phyloP scores from a whole-genome alignment of 2,113 vertebrate genomes.

The Sebastes fasciatus region DNA sequence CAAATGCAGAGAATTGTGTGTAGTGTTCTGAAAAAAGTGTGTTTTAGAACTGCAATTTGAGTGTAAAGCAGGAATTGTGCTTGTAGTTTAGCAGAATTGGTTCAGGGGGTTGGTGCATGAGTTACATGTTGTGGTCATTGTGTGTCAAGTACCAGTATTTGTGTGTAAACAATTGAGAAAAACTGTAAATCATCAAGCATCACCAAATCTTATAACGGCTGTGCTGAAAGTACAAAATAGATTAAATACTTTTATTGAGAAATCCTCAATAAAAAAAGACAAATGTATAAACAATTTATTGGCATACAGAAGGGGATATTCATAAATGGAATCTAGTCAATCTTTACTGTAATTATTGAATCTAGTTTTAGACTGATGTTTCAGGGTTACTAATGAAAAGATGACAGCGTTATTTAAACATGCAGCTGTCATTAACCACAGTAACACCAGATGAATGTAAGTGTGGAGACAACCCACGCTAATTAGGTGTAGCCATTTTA shows the following conservation, averaged over 20 bases:
- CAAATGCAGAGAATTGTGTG: no score
- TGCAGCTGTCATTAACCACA: constrained; percentile 4
- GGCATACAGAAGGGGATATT: neutral
- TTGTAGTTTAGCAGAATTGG: no score
- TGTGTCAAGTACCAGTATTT: no score
- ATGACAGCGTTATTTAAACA: neutral
- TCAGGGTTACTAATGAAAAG: constrained; percentile 4
- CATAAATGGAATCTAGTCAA: neutral
- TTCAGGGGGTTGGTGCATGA: no score
- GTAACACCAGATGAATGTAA: constrained; percentile 18
- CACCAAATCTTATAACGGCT: neutral
- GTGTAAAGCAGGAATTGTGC: no score
- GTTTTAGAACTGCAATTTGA: no score
- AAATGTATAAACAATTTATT: neutral
- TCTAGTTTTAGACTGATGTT: neutral
- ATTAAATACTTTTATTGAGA: neutral
- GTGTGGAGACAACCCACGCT: constrained; percentile 15
- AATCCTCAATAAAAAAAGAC: neutral
- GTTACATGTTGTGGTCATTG: no score
- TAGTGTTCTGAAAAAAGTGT: no score
- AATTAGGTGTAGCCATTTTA: constrained; percentile 18
- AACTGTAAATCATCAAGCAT: no score
- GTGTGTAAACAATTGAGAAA: no score
- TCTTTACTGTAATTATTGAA: neutral
- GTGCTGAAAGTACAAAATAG: neutral